Base-by-base conservation (phyloP, 2,888 invertebrate genomes). In the Coenonympha arcania region DNA sequence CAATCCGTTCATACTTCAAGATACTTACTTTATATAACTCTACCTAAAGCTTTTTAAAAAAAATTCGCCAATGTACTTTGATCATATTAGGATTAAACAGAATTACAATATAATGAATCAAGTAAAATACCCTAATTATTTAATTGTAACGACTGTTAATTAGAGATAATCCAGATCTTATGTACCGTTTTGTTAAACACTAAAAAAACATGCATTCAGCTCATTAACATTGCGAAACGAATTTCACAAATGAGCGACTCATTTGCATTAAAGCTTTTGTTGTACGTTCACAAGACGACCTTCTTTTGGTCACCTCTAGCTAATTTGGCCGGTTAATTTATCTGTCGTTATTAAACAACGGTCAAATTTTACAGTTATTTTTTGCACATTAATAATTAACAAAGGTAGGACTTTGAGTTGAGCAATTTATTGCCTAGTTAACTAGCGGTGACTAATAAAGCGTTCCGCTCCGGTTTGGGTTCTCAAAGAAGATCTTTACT, bases 391-490 rank as follows among this genome's bases (percentile, higher is more conserved):
- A 18, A n/a, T n/a, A n/a, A 31, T 34, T 33, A 42, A 37, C 37
- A 36, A 18, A 42, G 22, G 30, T 8, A 41, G 19, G 19, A 6
- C 1, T 41, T 41, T 3, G 16, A 19, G 18, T 18, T 18, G 1
- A 19, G 24, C n/a, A 19, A 30, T 40, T 26, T 26, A 9, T 9
- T 16, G 39, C 16, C 24, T 20, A 43, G 50, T 50, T 69, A 73
- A 16, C 15, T 69, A 61, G 57, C 26, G 16, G 61, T 73, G 77
- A 74, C 69, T 69, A 72, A 72, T 68, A 76, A 80, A 80, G 66
- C 59, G 52, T 36, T 59, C 79, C 77, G 81, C 73, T 65, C 63
- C 61, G 67, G 69, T 73, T 73, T 52, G 57, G 55, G 58, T 56
- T 68, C 66, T 63, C 64, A 62, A 66, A 67, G 72, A 63, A 53